Percentiles rank a stretch among this genome's conserved stretches.
These are phyloP conservation scores for Ia io DNA, from an alignment of 2,113 vertebrate genomes.

Conservation along the genomic window DNA sequence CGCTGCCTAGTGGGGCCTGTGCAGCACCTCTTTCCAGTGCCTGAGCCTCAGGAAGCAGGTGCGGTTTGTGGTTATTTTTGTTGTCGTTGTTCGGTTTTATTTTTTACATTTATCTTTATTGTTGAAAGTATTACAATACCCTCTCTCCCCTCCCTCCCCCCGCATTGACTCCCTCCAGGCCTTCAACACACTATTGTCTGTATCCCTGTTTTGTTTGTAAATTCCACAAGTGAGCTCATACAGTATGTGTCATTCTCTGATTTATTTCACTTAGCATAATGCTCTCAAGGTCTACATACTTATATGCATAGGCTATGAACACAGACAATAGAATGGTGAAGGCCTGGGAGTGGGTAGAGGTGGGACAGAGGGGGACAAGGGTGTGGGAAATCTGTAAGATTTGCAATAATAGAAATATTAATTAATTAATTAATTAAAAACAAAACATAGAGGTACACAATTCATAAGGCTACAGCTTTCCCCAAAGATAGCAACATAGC, in stretches of 20 bases:
- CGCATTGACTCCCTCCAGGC: too few relatives aligned
- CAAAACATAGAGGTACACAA: not conserved
- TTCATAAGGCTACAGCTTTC: not conserved
- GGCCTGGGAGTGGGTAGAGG: too few relatives aligned
- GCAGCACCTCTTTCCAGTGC: not conserved
- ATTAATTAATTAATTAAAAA: too few relatives aligned
- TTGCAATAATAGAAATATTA: too few relatives aligned
- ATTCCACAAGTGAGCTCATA: not conserved
- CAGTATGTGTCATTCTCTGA: not conserved
- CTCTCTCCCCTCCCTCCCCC: too few relatives aligned
- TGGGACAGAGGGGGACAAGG: too few relatives aligned
- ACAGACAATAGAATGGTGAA: too few relatives aligned
- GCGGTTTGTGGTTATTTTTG: not conserved
- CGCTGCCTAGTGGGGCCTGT: not conserved
- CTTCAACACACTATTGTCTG: too few relatives aligned
- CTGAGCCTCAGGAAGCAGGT: not conserved
- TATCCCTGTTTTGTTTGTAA: not conserved
- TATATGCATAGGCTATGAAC: too few relatives aligned
- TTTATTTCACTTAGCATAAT: not conserved
- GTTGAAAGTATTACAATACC: too few relatives aligned
- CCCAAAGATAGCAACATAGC: not conserved
- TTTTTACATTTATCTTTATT: not conserved
- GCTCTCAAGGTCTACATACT: not conserved
- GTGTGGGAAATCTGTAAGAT: too few relatives aligned
- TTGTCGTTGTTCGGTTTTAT: not conserved